These are phyloP conservation scores for Gymnorhina tibicen DNA, from an alignment of 2,113 vertebrate genomes.

Conservation along the genomic window DNA sequence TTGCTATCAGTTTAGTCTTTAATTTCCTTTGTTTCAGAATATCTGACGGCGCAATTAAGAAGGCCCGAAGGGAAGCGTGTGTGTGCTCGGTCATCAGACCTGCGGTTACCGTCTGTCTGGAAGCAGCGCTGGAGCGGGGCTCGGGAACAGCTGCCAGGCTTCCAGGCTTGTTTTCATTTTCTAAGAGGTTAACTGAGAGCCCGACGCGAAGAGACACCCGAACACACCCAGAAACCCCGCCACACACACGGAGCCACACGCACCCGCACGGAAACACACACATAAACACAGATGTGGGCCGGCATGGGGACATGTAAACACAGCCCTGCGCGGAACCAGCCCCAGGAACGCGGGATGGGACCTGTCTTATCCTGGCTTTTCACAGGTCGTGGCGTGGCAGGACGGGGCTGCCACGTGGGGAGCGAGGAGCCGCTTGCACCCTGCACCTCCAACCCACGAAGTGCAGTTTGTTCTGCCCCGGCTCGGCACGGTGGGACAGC, in stretches of 20 bases:
- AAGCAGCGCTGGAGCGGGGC: background rate
- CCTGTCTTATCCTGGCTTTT: background rate
- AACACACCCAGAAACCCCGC: background rate
- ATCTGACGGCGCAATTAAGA: background rate
- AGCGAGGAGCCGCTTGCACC: accelerated
- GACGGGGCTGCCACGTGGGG: accelerated
- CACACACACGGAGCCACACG: constrained; percentile 37
- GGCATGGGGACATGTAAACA: constrained; percentile 3
- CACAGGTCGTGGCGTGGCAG: accelerated
- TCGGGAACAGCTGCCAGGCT: constrained; percentile 30
- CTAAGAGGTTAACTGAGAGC: constrained; percentile 8
- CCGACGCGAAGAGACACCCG: background rate
- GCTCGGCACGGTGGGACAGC: accelerated
- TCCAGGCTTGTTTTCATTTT: constrained; percentile 39
- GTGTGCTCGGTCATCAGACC: constrained; percentile 42
- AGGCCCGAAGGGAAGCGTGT: background rate
- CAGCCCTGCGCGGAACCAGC: background rate
- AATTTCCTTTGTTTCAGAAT: constrained; percentile 35
- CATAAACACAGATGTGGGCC: constrained; percentile 32
- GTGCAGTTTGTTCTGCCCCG: background rate
- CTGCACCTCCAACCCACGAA: accelerated
- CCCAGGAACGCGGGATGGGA: background rate
- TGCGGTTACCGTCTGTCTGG: constrained; percentile 38
- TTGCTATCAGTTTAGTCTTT: background rate
- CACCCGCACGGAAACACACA: background rate